phyloP scores from a whole-genome alignment of 2,888 invertebrate species.

The Conchocele bisecta region DNA sequence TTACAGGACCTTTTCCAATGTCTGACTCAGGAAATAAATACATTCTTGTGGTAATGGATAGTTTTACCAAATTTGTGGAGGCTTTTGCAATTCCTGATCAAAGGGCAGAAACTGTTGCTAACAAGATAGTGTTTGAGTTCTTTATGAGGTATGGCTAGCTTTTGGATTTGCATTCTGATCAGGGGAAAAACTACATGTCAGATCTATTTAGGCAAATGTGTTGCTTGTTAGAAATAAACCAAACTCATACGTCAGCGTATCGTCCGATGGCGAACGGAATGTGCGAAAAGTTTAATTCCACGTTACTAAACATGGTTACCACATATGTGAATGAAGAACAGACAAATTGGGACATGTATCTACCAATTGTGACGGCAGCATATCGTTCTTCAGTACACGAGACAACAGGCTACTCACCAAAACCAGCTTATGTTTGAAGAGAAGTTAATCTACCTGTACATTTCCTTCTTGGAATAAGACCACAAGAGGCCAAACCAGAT shows the following conservation, averaged over 20 bases:
- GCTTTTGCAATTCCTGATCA: conserved; percentile 30
- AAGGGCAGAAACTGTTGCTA: conserved; percentile 18
- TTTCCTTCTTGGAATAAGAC: too few relatives aligned
- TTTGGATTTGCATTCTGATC: conserved; percentile 6
- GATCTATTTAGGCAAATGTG: conserved; percentile 19
- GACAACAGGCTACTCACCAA: conserved; percentile 28
- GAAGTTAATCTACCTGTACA: conserved; percentile 13
- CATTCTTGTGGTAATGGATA: conserved; percentile 21
- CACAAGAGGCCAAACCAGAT: too few relatives aligned
- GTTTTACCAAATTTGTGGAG: conserved; percentile 40
- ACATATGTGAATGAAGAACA: conserved; percentile 14
- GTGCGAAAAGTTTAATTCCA: conserved; percentile 16
- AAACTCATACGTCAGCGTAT: conserved; percentile 4
- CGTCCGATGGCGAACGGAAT: neutral
- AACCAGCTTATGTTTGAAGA: conserved; percentile 5
- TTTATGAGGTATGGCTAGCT: conserved; percentile 5
- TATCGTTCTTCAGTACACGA: conserved; percentile 12
- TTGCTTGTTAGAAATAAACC: conserved; percentile 1
- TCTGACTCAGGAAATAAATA: conserved; percentile 33
- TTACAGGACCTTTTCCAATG: conserved; percentile 45
- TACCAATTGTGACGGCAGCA: conserved; percentile 13
- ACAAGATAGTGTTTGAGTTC: conserved; percentile 17
- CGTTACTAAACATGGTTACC: conserved; percentile 19
- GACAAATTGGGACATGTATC: conserved; percentile 32
- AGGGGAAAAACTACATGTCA: neutral